A percentile compares a stretch with the other conserved stretches of the same genome.
Evolutionary conservation across 2,797 vertebrate species (phyloP).

Genomic region (Agapornis canus): DNA sequence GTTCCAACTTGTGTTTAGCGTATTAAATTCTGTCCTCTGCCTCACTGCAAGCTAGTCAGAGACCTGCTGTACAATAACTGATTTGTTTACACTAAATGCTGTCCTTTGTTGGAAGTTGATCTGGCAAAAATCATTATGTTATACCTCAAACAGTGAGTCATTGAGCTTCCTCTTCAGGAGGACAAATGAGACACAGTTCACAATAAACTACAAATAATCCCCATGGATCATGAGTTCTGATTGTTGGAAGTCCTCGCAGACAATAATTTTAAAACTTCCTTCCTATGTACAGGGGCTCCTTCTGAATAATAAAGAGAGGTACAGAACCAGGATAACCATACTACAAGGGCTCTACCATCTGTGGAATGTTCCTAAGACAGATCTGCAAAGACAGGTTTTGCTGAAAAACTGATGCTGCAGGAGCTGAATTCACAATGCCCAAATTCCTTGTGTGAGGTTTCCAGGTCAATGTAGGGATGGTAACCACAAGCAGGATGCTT

Average conservation of each 20-base stretch:
- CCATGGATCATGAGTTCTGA: neutral
- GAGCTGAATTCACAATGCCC: neutral
- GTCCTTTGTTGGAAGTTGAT: neutral
- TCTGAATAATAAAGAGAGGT: neutral
- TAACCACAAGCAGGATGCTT: neutral
- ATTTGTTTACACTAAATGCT: slow-evolving; percentile 12
- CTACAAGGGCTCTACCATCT: accelerated
- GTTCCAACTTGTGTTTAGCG: neutral
- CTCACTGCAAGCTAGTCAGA: neutral
- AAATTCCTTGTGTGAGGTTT: neutral
- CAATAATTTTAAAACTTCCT: neutral
- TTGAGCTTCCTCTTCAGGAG: slow-evolving; percentile 2
- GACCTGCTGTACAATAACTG: neutral
- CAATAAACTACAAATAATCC: neutral
- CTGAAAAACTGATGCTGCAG: neutral
- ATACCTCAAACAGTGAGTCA: slow-evolving; percentile 21
- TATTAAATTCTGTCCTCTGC: neutral
- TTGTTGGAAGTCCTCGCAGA: neutral
- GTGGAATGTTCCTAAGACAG: neutral
- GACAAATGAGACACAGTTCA: neutral
- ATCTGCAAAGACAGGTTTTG: neutral
- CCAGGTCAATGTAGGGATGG: accelerated
- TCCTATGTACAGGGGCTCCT: neutral
- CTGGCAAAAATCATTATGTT: slow-evolving; percentile 24
- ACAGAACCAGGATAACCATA: neutral